phyloP scores from a whole-genome alignment of 2,888 invertebrate genomes.

The Aethes cnicana region DNA sequence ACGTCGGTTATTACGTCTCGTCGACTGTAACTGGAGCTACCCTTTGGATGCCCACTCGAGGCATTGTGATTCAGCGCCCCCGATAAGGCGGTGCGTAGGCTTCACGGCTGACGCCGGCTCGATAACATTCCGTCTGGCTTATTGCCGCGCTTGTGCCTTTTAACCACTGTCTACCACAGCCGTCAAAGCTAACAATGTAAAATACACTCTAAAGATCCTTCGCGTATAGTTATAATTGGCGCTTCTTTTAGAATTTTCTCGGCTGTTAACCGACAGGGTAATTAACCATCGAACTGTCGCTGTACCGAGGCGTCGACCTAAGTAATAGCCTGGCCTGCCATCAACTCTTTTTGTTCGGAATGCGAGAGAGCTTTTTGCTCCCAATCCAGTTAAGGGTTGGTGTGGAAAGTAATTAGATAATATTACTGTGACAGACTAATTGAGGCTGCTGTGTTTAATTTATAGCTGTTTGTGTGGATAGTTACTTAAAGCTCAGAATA shows the following conservation, averaged over 20 bases:
- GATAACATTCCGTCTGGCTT: conserved; percentile 64
- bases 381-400: neutral
- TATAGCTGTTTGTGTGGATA: neutral
- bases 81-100: conserved; percentile 27
- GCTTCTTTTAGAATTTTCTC: too few species aligned
- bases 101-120: conserved; percentile 38
- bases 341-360: conserved; percentile 32
- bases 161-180: too few species aligned
- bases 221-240: too few species aligned
- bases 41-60: neutral
- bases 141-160: conserved; percentile 56
- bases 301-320: conserved; percentile 59
- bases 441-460: neutral
- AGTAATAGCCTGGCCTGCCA: conserved; percentile 53
- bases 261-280: conserved; percentile 65
- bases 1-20: too few species aligned
- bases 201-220: too few species aligned
- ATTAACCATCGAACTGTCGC: conserved; percentile 74
- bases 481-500: too few species aligned
- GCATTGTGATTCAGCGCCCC: conserved; percentile 9
- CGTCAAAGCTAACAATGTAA: too few species aligned
- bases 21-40: too few species aligned
- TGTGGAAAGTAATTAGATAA: conserved; percentile 13
- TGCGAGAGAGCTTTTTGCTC: conserved; percentile 5
- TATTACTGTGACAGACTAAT: neutral